Percentiles rank a stretch among this genome's conserved stretches.
These are phyloP conservation scores for Odocoileus hemionus DNA, from an alignment of 2,113 vertebrate species.

Conservation along the genomic window DNA sequence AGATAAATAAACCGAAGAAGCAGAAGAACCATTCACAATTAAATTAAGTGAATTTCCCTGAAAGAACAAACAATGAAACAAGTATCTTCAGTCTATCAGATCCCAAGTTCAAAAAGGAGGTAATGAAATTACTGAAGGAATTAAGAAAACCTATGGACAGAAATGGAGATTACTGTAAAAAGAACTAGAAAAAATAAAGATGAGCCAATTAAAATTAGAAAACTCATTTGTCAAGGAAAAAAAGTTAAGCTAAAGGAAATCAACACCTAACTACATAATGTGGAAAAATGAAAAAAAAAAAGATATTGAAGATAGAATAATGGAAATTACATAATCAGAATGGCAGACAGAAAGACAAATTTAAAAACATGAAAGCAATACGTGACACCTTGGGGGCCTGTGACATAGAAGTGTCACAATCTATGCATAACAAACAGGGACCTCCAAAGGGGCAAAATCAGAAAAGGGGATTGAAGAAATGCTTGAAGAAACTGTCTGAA, in stretches of 20 bases:
- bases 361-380: neutral
- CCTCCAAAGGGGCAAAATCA: neutral
- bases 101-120: neutral
- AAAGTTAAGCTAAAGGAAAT: neutral
- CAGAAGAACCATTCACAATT: neutral
- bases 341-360: neutral
- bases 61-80: neutral
- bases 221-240: neutral
- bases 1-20: neutral
- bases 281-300: neutral
- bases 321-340: neutral
- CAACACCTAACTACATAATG: neutral
- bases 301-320: neutral
- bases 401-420: neutral
- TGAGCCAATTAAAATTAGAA: neutral
- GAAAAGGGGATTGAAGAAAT: neutral
- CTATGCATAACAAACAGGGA: neutral
- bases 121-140: neutral
- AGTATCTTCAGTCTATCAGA: neutral
- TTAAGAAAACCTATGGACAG: neutral
- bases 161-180: neutral
- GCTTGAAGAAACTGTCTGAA: neutral
- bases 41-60: neutral
- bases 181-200: neutral
- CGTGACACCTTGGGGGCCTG: neutral